Percentiles rank a stretch among this genome's conserved stretches.
Evolutionary conservation across 2,113 vertebrate genomes (phyloP).

Genomic region (Aptenodytes forsteri): DNA sequence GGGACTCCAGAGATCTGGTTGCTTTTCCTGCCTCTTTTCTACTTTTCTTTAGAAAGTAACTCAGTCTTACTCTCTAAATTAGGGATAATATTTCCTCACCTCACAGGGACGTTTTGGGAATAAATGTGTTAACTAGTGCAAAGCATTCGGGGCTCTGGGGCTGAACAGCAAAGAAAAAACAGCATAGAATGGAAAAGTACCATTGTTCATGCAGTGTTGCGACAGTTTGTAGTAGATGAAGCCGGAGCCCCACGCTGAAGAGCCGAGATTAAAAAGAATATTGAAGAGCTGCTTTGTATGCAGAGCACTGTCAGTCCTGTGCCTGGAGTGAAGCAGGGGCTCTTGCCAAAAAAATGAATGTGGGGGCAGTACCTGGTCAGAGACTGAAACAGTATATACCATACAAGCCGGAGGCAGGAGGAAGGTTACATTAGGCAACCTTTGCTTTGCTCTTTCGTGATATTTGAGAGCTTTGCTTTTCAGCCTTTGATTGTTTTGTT

Average conservation of each 20-base stretch:
- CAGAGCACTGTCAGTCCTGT: neutral
- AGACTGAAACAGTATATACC: neutral
- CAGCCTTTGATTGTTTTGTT: constrained; percentile 45
- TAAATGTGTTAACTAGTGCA: neutral
- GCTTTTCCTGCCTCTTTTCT: constrained; percentile 16
- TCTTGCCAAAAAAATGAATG: constrained; percentile 33
- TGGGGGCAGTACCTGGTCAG: constrained; percentile 50
- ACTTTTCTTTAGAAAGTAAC: neutral
- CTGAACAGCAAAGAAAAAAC: neutral
- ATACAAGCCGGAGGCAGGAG: neutral
- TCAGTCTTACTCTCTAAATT: neutral
- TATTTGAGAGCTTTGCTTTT: constrained; percentile 19
- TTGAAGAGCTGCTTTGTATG: constrained; percentile 53
- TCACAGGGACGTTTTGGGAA: neutral
- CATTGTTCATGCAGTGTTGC: neutral
- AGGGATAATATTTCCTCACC: neutral
- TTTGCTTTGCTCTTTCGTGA: neutral
- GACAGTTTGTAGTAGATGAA: neutral
- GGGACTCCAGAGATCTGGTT: neutral
- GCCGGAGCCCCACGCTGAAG: neutral
- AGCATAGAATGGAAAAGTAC: neutral
- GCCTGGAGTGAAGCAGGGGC: constrained; percentile 7
- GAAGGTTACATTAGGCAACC: constrained; percentile 39
- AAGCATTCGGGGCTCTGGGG: neutral
- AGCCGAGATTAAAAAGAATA: constrained; percentile 48